Evolutionary conservation across 2,113 vertebrate genomes (phyloP).

Genomic region (Halichoerus grypus): DNA sequence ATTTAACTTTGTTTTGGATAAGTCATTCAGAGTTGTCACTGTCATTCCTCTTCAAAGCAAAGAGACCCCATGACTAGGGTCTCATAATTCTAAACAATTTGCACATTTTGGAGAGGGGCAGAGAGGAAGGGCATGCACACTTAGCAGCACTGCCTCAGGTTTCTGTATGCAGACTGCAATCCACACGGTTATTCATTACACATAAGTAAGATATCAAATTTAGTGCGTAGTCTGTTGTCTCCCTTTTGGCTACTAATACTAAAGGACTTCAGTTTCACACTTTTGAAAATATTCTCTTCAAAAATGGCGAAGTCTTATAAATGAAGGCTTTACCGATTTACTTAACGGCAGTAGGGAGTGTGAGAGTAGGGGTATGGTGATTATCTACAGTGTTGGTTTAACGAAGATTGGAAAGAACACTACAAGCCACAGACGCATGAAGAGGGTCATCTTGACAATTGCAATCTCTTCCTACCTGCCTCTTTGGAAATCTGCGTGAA

Average conservation of each 20-base stretch:
- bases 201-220: background rate
- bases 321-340: background rate
- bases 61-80: background rate
- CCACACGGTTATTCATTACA: too few species aligned
- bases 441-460: background rate
- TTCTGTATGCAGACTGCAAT: background rate
- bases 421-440: background rate
- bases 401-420: background rate
- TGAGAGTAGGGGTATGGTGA: background rate
- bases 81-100: background rate
- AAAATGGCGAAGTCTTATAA: background rate
- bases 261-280: background rate
- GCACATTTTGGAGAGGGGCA: background rate
- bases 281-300: constrained; percentile 38
- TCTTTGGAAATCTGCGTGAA: constrained; percentile 99
- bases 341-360: background rate
- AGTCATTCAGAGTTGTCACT: background rate
- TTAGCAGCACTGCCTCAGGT: background rate
- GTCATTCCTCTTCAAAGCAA: background rate
- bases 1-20: background rate
- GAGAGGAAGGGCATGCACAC: too few species aligned
- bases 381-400: background rate
- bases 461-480: constrained; percentile 91
- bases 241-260: constrained; percentile 3
- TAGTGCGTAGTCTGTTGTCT: background rate